Conservation (phyloP, 2,797 vertebrate species). For the Naso thynnoides region DNA sequence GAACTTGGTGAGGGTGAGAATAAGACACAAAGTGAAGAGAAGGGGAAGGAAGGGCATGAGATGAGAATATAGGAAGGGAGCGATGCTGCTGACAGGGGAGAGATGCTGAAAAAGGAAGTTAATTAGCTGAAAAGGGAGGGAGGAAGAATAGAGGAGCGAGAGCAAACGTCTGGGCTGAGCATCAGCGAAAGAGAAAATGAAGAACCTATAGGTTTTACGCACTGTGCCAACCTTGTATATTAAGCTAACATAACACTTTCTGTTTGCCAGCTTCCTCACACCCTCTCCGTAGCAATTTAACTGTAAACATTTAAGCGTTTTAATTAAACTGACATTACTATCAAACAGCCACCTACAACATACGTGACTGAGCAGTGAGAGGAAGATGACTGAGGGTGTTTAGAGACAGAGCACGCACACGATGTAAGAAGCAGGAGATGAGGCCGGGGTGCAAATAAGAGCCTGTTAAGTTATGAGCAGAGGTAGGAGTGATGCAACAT, state of each 20-base stretch:
- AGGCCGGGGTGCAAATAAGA: slow-evolving; percentile 21
- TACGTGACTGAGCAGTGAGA: slow-evolving; percentile 19
- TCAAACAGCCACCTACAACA: slow-evolving; percentile 29
- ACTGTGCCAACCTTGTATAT: neutral
- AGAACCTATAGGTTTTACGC: slow-evolving; percentile 43
- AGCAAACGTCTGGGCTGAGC: slow-evolving; percentile 58
- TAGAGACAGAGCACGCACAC: neutral
- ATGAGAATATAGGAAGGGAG: slow-evolving; percentile 69
- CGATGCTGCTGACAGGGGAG: slow-evolving; percentile 75
- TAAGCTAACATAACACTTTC: slow-evolving; percentile 29
- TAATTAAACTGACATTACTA: slow-evolving; percentile 44
- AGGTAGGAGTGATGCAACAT: slow-evolving; percentile 36
- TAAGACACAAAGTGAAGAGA: slow-evolving; percentile 50
- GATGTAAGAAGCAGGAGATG: slow-evolving; percentile 8
- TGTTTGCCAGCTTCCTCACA: slow-evolving; percentile 20
- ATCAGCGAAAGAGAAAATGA: slow-evolving; percentile 65
- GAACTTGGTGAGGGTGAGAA: slow-evolving; percentile 49
- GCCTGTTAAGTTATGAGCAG: slow-evolving; percentile 9
- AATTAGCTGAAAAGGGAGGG: slow-evolving; percentile 77
- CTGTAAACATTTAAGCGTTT: slow-evolving; percentile 15
- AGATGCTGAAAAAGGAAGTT: slow-evolving; percentile 77
- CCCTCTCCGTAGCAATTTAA: neutral
- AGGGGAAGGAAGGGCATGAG: slow-evolving; percentile 64
- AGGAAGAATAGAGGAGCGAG: slow-evolving; percentile 49
- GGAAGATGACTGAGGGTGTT: slow-evolving; percentile 16